Evolutionary conservation across 1,140 invertebrate genomes (phyloP), one percentile per base, ranked within the genome.

Genomic region (Mizuhopecten yessoensis): DNA sequence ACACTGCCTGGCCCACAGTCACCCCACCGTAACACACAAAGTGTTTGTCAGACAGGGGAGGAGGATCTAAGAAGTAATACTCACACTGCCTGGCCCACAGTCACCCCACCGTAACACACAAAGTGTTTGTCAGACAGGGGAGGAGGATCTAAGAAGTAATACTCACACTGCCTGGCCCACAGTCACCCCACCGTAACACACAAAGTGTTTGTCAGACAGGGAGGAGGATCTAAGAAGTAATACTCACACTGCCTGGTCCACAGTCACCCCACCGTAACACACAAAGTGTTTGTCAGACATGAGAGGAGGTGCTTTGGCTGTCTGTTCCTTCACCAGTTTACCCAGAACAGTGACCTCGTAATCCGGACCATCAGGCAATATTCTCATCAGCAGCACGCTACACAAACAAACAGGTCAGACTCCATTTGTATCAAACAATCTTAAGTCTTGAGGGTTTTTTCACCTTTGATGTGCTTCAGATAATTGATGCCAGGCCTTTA

Each of bases 321-420:
- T 23, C 15, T 88, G 86, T 29, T 92, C 91, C 3, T 86, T 87
- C 39, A 86, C 29, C 29, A 93, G 88, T 36, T 91, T 88, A 3
- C 87, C 94, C 36, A 88, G 86, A 23, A 95, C 57, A 17, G 91
- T 88, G 0, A 94, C 33, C 57, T 94, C 94, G 86, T 94, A 94
- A 20, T 91, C 88, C 20, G 93, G 93, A 29, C 94, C 94, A 15
- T 94, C 91, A 36, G 93, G 94, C 34, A 93, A 88, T 11, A 94
- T 88, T n/a, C 75, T 45, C 93, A 94, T 92, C 86, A 93, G 86
- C 13, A 94, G 45, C 10, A 91, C 49, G 23, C 93, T 94, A 87
- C 20, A 92, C 36, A 39, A 39, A 39, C 36, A n/a, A n/a, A n/a
- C n/a, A n/a, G n/a, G n/a, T n/a, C n/a, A n/a, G n/a, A n/a, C n/a